A percentile compares a stretch with the other conserved stretches of the same genome.
phyloP scores from a whole-genome alignment of 2,797 vertebrate species.

The Oreochromis mossambicus region DNA sequence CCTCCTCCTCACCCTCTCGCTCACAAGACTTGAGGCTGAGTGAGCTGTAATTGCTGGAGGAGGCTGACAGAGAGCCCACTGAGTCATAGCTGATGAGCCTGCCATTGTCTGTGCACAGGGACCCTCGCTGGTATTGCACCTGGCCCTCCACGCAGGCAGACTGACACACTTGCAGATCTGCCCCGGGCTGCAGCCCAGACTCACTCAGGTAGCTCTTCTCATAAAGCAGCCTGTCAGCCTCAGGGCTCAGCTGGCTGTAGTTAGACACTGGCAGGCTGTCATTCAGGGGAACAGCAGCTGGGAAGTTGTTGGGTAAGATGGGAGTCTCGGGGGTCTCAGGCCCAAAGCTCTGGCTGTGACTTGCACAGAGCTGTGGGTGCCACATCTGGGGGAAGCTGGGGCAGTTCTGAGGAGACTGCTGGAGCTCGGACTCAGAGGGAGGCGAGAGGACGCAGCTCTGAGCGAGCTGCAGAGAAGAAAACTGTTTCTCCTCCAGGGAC shows the following conservation, averaged over 20 bases:
- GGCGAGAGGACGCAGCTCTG: constrained; percentile 94
- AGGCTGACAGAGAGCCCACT: constrained; percentile 92
- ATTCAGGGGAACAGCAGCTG: constrained; percentile 72
- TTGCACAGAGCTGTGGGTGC: constrained; percentile 78
- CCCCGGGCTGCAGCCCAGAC: constrained; percentile 84
- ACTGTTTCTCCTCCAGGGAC: constrained; percentile 86
- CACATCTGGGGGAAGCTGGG: constrained; percentile 86
- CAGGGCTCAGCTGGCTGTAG: constrained; percentile 86
- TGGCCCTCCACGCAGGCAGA: constrained; percentile 88
- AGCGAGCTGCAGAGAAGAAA: constrained; percentile 86
- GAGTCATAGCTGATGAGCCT: constrained; percentile 97
- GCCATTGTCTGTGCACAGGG: constrained; percentile 90
- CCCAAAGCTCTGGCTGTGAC: constrained; percentile 77
- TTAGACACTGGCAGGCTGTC: constrained; percentile 83
- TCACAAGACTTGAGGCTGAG: constrained; percentile 95
- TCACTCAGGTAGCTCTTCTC: constrained; percentile 89
- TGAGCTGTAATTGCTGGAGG: constrained; percentile 96
- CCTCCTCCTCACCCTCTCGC: constrained; percentile 93
- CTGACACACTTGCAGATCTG: constrained; percentile 92
- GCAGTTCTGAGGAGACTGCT: constrained; percentile 89
- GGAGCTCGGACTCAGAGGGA: constrained; percentile 92
- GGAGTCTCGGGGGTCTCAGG: constrained; percentile 81
- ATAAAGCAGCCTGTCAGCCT: constrained; percentile 87
- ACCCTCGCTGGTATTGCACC: constrained; percentile 94
- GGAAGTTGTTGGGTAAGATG: constrained; percentile 83